Evolutionary conservation across 2,888 invertebrate species (phyloP), one percentile per base, ranked within the genome.

Genomic region (Molorchus minor): DNA sequence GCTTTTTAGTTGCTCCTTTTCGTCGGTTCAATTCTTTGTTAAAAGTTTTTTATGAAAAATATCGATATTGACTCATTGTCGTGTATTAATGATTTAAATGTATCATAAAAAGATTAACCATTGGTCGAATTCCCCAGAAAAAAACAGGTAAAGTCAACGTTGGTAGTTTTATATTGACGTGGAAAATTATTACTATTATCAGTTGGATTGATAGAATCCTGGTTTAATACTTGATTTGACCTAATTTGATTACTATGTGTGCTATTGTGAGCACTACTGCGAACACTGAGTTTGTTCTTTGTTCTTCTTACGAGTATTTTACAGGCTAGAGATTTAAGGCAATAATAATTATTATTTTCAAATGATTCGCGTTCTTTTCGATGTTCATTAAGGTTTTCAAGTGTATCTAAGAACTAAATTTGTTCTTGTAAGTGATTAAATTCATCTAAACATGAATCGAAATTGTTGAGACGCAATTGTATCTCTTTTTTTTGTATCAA

Each of bases 271-370:
- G n/a, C n/a, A n/a, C n/a, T n/a, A n/a, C n/a, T n/a, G n/a, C n/a
- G n/a, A n/a, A n/a, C n/a, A n/a, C n/a, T n/a, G n/a, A n/a, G n/a
- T n/a, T n/a, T n/a, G n/a, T n/a, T n/a, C n/a, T n/a, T n/a, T n/a
- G n/a, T n/a, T n/a, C n/a, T n/a, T n/a, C n/a, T 10, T 29, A n/a
- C 29, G 2, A 44, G 7, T 15, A 44, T 25, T 29, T 8, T 16
- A 8, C 13, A 10, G 13, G 44, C 29, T 7, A 15, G 13, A 3
- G n/a, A 15, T 38, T 17, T 16, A 19, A 13, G 15, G 25, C 40
- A 38, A 38, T 25, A 21, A 36, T 21, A 35, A n/a, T n/a, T n/a
- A 19, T 51, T 51, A 20, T 51, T 38, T 12, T 19, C 25, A 15
- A 20, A 51, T 10, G 15, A 33, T 10, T 33, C 33, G 3, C 33